Evolutionary conservation across 2,888 invertebrate genomes (phyloP).

Genomic region (Hypena proboscidalis): DNA sequence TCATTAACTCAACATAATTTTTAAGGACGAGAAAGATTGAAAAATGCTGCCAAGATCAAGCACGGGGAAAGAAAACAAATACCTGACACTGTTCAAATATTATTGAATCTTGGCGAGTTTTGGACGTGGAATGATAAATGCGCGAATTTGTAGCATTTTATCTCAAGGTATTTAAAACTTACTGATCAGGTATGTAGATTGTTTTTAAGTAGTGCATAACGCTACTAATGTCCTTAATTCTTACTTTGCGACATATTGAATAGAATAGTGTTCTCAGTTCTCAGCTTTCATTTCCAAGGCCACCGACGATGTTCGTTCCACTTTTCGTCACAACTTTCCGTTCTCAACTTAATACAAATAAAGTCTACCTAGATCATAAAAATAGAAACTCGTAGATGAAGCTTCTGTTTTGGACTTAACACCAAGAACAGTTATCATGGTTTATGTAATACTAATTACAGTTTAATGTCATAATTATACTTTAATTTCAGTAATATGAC

Average conservation of each 20-base stretch:
- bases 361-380: slow-evolving; percentile 24
- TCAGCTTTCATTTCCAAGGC: slow-evolving; percentile 61
- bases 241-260: slow-evolving; percentile 35
- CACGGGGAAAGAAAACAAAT: too few species aligned
- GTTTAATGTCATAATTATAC: slow-evolving; percentile 29
- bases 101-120: too few species aligned
- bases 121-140: too few species aligned
- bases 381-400: slow-evolving; percentile 11
- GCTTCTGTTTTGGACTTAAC: slow-evolving; percentile 11
- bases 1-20: too few species aligned
- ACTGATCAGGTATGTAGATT: slow-evolving; percentile 6
- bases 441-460: slow-evolving; percentile 38
- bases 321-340: slow-evolving; percentile 63
- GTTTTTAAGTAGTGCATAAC: slow-evolving; percentile 8
- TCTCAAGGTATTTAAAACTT: too few species aligned
- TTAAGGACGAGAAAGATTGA: too few species aligned
- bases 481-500: slow-evolving; percentile 28
- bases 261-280: slow-evolving; percentile 55
- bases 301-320: slow-evolving; percentile 55
- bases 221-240: slow-evolving; percentile 15
- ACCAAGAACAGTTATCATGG: slow-evolving; percentile 28
- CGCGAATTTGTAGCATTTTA: too few species aligned
- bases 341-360: slow-evolving; percentile 41
- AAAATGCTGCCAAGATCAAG: too few species aligned
- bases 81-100: too few species aligned